phyloP scores from a whole-genome alignment of 2,888 invertebrate genomes.

The Allolobophora icterica region DNA sequence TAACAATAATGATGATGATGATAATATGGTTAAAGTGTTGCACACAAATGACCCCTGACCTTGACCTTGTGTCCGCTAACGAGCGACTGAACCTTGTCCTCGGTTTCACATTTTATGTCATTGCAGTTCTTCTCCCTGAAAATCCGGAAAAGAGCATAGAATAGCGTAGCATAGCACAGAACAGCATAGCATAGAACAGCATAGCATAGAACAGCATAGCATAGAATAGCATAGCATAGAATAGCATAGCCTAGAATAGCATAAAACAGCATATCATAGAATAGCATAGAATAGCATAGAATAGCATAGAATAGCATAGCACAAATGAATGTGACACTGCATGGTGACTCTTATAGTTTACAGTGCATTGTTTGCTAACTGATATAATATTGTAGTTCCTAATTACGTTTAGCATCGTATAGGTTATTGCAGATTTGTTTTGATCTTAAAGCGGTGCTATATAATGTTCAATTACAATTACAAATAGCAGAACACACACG shows the following conservation, averaged over 20 bases:
- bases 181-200: not conserved
- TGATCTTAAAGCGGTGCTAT: too few relatives aligned
- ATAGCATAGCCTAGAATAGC: not conserved
- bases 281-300: not conserved
- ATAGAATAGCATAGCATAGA: not conserved
- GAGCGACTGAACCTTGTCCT: constrained; percentile 23
- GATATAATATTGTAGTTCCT: too few relatives aligned
- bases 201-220: too few relatives aligned
- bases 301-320: too few relatives aligned
- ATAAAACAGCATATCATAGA: not conserved
- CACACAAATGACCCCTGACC: not conserved
- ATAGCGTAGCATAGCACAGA: not conserved
- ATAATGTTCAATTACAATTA: too few relatives aligned
- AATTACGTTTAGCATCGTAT: too few relatives aligned
- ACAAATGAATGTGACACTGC: not conserved
- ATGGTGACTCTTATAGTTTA: too few relatives aligned
- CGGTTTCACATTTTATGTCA: constrained; percentile 27
- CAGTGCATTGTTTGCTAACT: too few relatives aligned
- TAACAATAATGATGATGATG: too few relatives aligned
- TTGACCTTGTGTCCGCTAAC: constrained; percentile 27
- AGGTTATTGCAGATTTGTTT: too few relatives aligned
- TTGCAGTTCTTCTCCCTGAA: constrained; percentile 30
- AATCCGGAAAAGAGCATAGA: not conserved
- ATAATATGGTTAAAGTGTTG: not conserved
- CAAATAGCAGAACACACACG: too few relatives aligned